A percentile compares a stretch with the other conserved stretches of the same genome.
phyloP scores from a whole-genome alignment of 2,797 vertebrate species.

The Uromys caudimaculatus region DNA sequence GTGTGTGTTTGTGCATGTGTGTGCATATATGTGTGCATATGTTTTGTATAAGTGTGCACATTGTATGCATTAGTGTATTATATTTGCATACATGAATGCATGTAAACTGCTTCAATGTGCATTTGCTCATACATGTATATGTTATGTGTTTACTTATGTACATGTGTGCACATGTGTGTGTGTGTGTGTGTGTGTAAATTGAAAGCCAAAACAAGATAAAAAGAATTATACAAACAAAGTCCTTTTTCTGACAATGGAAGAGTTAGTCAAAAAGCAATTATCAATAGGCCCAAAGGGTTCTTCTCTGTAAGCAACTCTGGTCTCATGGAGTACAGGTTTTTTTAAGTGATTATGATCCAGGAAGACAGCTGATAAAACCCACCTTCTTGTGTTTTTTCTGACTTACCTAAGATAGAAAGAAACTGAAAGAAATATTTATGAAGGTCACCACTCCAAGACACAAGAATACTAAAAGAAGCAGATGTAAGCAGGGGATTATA shows the following conservation, averaged over 20 bases:
- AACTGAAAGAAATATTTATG: not conserved
- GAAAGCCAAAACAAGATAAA: not conserved
- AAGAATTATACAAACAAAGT: not conserved
- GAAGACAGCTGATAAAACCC: not conserved
- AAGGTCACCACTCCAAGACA: not conserved
- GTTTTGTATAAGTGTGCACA: not conserved
- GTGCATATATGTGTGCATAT: too few relatives aligned
- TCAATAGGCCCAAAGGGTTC: not conserved
- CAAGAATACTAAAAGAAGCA: not conserved
- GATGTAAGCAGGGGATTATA: not conserved
- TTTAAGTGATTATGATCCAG: not conserved
- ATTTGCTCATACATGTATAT: not conserved
- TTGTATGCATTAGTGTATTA: not conserved
- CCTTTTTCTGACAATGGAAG: not conserved
- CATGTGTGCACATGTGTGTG: too few relatives aligned
- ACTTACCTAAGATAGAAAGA: not conserved
- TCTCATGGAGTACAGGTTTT: not conserved
- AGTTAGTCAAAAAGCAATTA: not conserved
- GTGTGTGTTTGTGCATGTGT: not conserved
- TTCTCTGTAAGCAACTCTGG: not conserved
- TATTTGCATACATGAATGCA: not conserved
- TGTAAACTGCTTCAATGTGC: too few relatives aligned
- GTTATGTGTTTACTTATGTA: not conserved
- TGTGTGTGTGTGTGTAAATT: too few relatives aligned
- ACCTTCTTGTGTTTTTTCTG: not conserved